Evolutionary conservation across 2,113 vertebrate species (phyloP), one percentile per base, ranked within the genome.

Genomic region (Trichomycterus rosablanca): DNA sequence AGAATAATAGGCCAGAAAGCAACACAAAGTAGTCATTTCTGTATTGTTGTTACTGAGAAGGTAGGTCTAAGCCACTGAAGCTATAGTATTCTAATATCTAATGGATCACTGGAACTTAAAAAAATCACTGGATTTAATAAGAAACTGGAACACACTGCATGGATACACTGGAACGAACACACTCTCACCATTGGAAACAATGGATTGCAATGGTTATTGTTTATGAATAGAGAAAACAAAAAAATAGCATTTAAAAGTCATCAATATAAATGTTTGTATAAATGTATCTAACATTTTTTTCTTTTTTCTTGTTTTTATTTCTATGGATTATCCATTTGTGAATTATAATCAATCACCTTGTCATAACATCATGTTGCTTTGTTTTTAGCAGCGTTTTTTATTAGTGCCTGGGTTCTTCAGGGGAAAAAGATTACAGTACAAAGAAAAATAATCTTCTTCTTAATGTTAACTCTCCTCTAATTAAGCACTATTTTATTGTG

Each of bases 91-190:
- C 19, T 16, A 20, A 43, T 68, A 58, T 66, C 28, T 45, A 53
- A 61, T 18, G 10, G 60, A 35, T 44, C 28, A 70, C 67, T 70
- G 62, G 67, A 62, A 16, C 22, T 26, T 48, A 39, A 46, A 37
- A 34, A 23, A 44, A 32, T 34, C 56, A 70, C 71, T 74, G 71
- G 67, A 66, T 66, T 57, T 63, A 52, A 28, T 8, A 15, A 30
- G 8, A 57, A 63, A 70, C 68, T 68, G 63, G 67, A 68, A 66
- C 12, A 34, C 3, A 62, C 4, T 53, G n/a, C 3, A 48, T 28
- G 18, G 12, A 44, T 34, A 68, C 66, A 73, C 67, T 74, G 72
- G 67, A 70, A 57, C 14, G 43, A 61, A 16, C 56, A 46, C 69
- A 66, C 42, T 24, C 26, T 49, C 23, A 44, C 15, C n/a, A n/a